These are phyloP conservation scores for Nomada ruficornis DNA, from an alignment of 2,888 invertebrate genomes.

Conservation along the genomic window DNA sequence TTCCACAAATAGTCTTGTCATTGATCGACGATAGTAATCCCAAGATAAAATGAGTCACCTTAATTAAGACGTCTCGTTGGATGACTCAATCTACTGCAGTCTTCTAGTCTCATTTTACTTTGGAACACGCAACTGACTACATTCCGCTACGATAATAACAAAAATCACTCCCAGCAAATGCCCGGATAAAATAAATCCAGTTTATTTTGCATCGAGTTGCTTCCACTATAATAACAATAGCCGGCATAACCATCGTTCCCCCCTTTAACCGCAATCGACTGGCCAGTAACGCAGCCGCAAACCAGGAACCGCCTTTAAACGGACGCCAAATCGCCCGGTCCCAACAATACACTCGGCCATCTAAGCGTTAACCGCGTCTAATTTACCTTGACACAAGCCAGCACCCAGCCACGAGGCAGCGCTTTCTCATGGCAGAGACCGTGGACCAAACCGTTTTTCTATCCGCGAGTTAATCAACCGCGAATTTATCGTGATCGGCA, in stretches of 20 bases:
- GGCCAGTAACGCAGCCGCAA: background rate
- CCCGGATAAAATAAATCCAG: too few species aligned
- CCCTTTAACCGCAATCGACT: conserved; percentile 1
- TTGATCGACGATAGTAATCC: too few species aligned
- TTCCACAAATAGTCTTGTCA: too few species aligned
- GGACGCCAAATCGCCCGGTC: background rate
- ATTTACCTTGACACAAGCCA: background rate
- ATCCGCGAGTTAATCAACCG: conserved; percentile 4
- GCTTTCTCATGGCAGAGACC: background rate
- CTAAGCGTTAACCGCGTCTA: conserved; percentile 1
- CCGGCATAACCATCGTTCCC: background rate
- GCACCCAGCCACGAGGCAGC: background rate
- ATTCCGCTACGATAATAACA: background rate
- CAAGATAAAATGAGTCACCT: too few species aligned
- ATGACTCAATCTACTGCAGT: too few species aligned
- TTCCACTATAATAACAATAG: background rate
- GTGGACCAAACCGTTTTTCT: background rate
- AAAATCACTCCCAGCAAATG: too few species aligned
- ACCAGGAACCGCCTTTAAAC: background rate
- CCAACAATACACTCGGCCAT: conserved; percentile 7
- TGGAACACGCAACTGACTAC: background rate
- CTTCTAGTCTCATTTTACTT: too few species aligned
- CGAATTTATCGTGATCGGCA: conserved; percentile 8
- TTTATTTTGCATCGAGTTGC: too few species aligned
- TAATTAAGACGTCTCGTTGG: too few species aligned